Evolutionary conservation across 2,888 invertebrate species (phyloP).

Genomic region (Ditula angustiorana): DNA sequence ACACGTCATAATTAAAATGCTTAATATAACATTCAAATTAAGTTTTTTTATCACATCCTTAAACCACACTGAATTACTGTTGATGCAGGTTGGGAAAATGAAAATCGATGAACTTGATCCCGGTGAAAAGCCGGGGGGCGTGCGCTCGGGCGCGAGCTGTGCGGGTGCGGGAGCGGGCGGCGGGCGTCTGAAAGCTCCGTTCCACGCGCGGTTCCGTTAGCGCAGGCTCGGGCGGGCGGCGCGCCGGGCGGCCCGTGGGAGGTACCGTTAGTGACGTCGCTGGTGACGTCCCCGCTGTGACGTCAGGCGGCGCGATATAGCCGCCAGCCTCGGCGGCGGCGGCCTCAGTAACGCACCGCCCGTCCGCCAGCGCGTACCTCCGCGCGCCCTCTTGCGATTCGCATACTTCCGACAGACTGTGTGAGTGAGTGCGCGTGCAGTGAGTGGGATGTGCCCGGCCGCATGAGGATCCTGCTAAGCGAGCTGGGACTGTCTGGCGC

Average conservation of each 20-base stretch:
- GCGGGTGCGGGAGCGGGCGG: slow-evolving; percentile 51
- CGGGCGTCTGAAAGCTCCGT: slow-evolving; percentile 75
- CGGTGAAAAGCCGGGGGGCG: slow-evolving; percentile 27
- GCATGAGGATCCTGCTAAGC: slow-evolving; percentile 86
- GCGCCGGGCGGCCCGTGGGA: slow-evolving; percentile 83
- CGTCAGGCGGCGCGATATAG: slow-evolving; percentile 84
- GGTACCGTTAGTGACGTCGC: slow-evolving; percentile 85
- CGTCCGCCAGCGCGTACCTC: slow-evolving; percentile 79
- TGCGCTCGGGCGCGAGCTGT: slow-evolving; percentile 45
- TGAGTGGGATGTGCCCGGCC: slow-evolving; percentile 84
- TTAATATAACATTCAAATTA: no score
- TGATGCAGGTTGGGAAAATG: slow-evolving; percentile 17
- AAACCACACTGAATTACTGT: not conserved
- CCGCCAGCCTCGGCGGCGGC: slow-evolving; percentile 82
- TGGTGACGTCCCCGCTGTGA: slow-evolving; percentile 79
- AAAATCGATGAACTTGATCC: slow-evolving; percentile 4
- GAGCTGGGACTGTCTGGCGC: slow-evolving; percentile 84
- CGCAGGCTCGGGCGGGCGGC: slow-evolving; percentile 84
- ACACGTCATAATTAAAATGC: no score
- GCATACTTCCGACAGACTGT: slow-evolving; percentile 68
- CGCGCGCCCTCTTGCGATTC: slow-evolving; percentile 71
- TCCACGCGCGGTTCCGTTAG: slow-evolving; percentile 84
- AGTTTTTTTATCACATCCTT: not conserved
- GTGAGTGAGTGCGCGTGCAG: slow-evolving; percentile 84
- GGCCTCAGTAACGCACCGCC: slow-evolving; percentile 85